These are phyloP conservation scores for Dasypus novemcinctus DNA, from an alignment of 2,113 vertebrate genomes.

Conservation along the genomic window DNA sequence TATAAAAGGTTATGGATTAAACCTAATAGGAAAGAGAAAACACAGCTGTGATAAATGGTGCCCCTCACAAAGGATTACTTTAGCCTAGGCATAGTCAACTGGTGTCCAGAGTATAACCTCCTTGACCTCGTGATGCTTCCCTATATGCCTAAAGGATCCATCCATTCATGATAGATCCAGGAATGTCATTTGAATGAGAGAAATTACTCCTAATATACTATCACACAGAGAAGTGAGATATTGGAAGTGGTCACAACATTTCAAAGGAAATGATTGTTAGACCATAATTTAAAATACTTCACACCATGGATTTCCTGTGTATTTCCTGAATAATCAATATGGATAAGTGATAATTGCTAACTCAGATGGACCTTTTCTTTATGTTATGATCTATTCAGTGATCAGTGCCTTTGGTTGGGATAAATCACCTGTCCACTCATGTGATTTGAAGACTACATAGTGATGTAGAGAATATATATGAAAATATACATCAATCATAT, in stretches of 20 bases:
- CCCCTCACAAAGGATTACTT: background rate
- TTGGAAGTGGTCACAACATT: background rate
- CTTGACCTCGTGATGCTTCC: background rate
- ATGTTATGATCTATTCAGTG: background rate
- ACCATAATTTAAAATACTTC: background rate
- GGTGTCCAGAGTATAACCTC: background rate
- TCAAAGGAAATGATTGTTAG: background rate
- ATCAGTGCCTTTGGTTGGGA: background rate
- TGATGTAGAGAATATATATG: accelerated
- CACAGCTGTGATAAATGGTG: background rate
- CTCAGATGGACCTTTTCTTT: background rate
- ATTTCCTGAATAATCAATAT: background rate
- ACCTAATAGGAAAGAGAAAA: background rate
- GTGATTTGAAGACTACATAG: background rate
- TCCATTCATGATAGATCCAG: background rate
- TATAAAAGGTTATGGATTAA: background rate
- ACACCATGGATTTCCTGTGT: no score
- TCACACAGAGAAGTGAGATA: background rate
- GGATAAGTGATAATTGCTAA: background rate
- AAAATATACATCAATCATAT: accelerated
- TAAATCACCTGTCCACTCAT: no score
- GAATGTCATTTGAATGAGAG: background rate
- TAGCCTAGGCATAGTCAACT: background rate
- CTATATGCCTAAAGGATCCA: accelerated
- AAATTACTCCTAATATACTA: background rate